Base-by-base conservation (phyloP, 2,113 vertebrate species). In the Rattus rattus region DNA sequence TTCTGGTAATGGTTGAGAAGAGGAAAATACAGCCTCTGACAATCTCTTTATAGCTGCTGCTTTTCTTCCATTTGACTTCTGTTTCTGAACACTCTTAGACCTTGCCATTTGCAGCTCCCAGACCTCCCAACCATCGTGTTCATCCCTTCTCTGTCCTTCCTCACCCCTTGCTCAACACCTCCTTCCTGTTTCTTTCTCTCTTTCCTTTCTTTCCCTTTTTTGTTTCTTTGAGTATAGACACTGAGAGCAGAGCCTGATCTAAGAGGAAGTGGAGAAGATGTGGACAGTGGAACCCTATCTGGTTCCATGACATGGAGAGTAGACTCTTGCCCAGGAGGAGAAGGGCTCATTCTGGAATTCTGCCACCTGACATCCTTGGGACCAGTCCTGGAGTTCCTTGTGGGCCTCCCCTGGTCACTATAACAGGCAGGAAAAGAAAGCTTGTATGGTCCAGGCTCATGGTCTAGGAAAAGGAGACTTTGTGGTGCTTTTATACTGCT, bases 1-100 rank as follows among this genome's bases (percentile, higher is more conserved):
- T 98, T 98, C 97, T 95, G 93, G 24, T 98, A 98, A 97, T 96
- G 96, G 97, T 95, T 98, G 97, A 98, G 97, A 98, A 97, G 98
- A 97, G 89, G 98, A 97, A 98, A 98, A 97, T 88, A 67, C 69
- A 97, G 96, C 81, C 88, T 96, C 84, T 92, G 88, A 98, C 98
- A 96, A 96, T 98, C 96, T 98, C 98, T 98, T 98, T 98, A 98
- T 98, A 98, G 97, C 97, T 98, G 89, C 94, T 98, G 98, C 98
- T 98, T 98, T 99, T 98, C 98, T 98, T 88, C 98, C 97, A 97
- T 98, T 98, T 97, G 92, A 72, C 97, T 98, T 98, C 98, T 97
- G 97, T 98, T 98, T 98, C 92, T 94, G 98, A 98, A 97, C 97
- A 75, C 95, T 97, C 73, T 59, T 94, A 98, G 98, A 98, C 98